Evolutionary conservation across 2,797 vertebrate species (phyloP), one percentile per base, ranked within the genome.

Genomic region (Tragelaphus oryx): DNA sequence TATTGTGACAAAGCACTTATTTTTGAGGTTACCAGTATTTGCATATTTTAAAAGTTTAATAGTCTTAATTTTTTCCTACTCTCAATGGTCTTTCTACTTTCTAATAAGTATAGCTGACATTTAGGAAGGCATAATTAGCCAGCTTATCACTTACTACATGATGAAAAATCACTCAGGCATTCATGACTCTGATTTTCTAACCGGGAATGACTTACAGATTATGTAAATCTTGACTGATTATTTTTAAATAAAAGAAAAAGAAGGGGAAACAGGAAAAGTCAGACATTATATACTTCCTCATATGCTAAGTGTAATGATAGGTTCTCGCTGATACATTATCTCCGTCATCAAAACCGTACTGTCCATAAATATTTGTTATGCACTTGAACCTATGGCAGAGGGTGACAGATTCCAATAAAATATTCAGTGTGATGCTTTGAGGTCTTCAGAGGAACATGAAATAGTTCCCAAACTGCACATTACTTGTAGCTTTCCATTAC

Each of bases 381-480:
- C 62, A 85, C 85, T 97, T 98, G 94, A 94, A 97, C 88, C 81
- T 96, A 98, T 26, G 60, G 93, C 83, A 0, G 0, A 95, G 30
- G 95, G 82, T 97, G 97, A 98, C 96, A 98, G 94, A 79, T 97
- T 98, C 98, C 96, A 96, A 98, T 98, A 97, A 98, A 98, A 97
- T 96, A 98, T 97, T 98, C 97, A 96, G 80, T 98, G 97, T 98
- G 98, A 98, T 98, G 93, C 89, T 98, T 97, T 96, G 97, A 97
- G 97, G 96, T 98, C 98, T 98, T 98, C 97, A 95, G 97, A 98
- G 98, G 96, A 97, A 97, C 96, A 97, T 97, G 97, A 98, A 98
- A 98, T 85, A 95, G 97, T 97, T 98, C 98, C 98, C 98, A 98
- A 98, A 98, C 95, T 98, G 98, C 98, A 98, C 97, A 98, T 98